These are phyloP conservation scores for Drosophila kikkawai DNA, from an alignment of 1,140 invertebrate genomes.

Conservation along the genomic window DNA sequence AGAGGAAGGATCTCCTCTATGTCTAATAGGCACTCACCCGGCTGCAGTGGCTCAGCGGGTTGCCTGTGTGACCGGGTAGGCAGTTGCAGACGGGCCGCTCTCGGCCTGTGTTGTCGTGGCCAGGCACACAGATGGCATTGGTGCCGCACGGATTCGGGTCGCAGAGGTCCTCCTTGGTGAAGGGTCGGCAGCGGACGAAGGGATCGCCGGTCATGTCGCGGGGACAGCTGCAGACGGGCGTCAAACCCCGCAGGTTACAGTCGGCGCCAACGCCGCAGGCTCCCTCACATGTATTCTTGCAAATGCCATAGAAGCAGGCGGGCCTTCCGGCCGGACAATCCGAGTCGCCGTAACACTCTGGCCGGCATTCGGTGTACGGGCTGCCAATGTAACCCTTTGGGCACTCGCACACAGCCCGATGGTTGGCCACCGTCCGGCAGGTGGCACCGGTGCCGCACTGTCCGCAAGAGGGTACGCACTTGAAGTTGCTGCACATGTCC, in stretches of 20 bases:
- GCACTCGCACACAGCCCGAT: constrained; percentile 92
- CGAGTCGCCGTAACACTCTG: constrained; percentile 90
- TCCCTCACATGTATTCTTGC: constrained; percentile 92
- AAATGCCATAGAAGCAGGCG: constrained; percentile 92
- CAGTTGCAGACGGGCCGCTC: constrained; percentile 91
- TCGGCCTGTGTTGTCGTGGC: constrained; percentile 91
- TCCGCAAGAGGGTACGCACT: constrained; percentile 91
- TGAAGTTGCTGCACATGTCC: constrained; percentile 90
- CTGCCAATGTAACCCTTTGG: constrained; percentile 92
- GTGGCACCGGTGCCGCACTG: constrained; percentile 92
- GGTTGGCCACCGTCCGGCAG: constrained; percentile 90
- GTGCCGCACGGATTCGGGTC: constrained; percentile 93
- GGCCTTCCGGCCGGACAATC: constrained; percentile 92
- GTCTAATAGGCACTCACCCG: constrained; percentile 84
- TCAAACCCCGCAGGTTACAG: constrained; percentile 89
- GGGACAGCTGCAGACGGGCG: constrained; percentile 93
- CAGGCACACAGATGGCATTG: constrained; percentile 93
- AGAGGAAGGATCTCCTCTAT: background rate
- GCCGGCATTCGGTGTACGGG: constrained; percentile 89
- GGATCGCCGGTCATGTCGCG: constrained; percentile 95
- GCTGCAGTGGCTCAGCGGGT: constrained; percentile 90
- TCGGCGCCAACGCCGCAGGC: constrained; percentile 92
- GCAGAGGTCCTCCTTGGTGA: constrained; percentile 92
- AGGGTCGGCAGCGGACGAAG: constrained; percentile 92
- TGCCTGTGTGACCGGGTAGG: constrained; percentile 91